Conservation (phyloP, 2,113 vertebrate genomes). For the Menura novaehollandiae region DNA sequence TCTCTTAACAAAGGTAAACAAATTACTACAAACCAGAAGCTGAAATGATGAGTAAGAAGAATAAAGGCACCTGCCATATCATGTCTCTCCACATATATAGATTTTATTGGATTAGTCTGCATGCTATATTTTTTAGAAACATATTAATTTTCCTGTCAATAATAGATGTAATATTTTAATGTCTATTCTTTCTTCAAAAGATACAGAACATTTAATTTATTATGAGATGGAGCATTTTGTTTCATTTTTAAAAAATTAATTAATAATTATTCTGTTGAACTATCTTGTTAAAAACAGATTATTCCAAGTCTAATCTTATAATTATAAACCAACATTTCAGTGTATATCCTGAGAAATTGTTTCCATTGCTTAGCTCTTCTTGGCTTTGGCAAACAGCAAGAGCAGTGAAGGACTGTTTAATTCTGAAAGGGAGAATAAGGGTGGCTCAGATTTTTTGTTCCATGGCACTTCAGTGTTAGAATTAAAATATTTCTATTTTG, state of each 20-base stretch:
- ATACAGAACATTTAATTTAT: neutral
- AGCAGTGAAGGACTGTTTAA: neutral
- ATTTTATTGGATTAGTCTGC: neutral
- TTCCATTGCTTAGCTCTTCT: neutral
- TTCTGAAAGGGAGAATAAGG: neutral
- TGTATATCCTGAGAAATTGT: neutral
- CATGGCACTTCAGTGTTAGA: neutral
- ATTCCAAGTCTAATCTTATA: neutral
- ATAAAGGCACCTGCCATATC: neutral
- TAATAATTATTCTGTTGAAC: neutral
- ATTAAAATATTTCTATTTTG: neutral
- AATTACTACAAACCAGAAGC: neutral
- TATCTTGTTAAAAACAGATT: neutral
- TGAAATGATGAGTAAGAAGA: neutral
- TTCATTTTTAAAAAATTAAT: neutral
- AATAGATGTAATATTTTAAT: neutral
- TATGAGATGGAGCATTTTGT: neutral
- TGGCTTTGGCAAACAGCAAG: neutral
- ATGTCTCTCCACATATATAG: neutral
- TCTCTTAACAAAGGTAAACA: neutral
- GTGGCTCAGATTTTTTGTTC: neutral
- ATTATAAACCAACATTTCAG: neutral
- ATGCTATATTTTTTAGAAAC: neutral
- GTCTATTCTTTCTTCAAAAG: neutral
- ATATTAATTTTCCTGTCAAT: neutral